phyloP scores from a whole-genome alignment of 2,888 invertebrate species.

The Eubasilissa splendida region DNA sequence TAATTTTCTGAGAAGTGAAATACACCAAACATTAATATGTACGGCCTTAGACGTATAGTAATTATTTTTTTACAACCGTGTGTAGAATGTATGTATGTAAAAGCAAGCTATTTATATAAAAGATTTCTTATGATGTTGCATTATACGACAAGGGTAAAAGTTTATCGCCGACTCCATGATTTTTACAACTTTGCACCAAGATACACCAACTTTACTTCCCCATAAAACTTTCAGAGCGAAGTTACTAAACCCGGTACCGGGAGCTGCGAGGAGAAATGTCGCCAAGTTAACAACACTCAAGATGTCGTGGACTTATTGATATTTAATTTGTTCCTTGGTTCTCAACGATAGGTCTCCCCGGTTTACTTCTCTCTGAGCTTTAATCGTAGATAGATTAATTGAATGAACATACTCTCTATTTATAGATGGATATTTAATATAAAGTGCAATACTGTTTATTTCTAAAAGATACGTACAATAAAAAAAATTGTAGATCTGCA shows the following conservation, averaged over 20 bases:
- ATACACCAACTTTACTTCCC: constrained; percentile 41
- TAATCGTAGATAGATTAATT: not conserved
- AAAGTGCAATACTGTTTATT: too few species aligned
- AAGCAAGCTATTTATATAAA: too few species aligned
- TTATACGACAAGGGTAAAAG: constrained; percentile 29
- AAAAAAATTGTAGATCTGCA: too few species aligned
- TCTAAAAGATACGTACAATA: too few species aligned
- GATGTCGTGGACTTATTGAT: constrained; percentile 30
- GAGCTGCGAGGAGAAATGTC: constrained; percentile 31
- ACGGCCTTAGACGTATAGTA: too few species aligned
- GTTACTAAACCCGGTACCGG: constrained; percentile 19
- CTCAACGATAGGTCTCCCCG: not conserved
- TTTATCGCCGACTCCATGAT: constrained; percentile 39
- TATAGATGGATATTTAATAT: not conserved
- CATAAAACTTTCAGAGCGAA: constrained; percentile 43
- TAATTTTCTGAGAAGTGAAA: too few species aligned
- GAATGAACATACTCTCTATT: not conserved
- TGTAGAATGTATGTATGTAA: too few species aligned
- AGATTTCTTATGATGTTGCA: constrained; percentile 12
- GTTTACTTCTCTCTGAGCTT: not conserved
- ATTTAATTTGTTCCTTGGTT: constrained; percentile 35
- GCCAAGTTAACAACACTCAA: constrained; percentile 35
- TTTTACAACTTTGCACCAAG: constrained; percentile 45
- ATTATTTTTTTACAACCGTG: too few species aligned
- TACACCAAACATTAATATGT: too few species aligned